Evolutionary conservation across 2,113 vertebrate genomes (phyloP).

Genomic region (Heteronetta atricapilla): DNA sequence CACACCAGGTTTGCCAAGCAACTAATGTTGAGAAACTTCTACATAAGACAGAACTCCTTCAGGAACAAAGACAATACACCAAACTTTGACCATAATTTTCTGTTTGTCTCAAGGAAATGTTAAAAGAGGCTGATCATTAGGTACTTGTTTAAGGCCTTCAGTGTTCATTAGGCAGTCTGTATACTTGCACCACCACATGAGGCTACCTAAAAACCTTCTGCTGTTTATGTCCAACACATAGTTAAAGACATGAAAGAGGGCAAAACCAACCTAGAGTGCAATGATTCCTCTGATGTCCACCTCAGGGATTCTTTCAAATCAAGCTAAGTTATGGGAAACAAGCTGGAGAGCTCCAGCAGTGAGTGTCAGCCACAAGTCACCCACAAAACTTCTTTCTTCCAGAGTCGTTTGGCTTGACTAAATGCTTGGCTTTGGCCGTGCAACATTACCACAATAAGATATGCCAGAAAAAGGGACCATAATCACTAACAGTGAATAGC

Average conservation of each 20-base stretch:
- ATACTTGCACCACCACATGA: background rate
- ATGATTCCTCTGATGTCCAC: background rate
- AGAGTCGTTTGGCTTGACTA: background rate
- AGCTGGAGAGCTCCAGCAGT: background rate
- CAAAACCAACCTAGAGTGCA: background rate
- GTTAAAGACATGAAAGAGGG: background rate
- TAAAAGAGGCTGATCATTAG: background rate
- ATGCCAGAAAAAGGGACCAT: background rate
- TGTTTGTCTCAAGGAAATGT: background rate
- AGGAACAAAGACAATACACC: constrained; percentile 1
- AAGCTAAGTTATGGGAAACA: background rate
- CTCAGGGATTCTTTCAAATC: background rate
- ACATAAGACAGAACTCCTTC: constrained; percentile 35
- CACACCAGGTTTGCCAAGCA: background rate
- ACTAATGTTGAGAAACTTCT: constrained; percentile 29
- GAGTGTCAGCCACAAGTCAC: background rate
- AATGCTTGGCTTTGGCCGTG: background rate
- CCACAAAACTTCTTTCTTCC: background rate
- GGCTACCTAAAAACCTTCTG: background rate
- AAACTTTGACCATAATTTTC: constrained; percentile 6
- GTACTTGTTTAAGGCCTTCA: background rate
- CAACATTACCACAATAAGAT: background rate
- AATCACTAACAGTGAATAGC: background rate
- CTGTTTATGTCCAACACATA: background rate
- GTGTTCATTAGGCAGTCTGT: background rate